These are phyloP conservation scores for Drosophila ohnishii DNA, from an alignment of 1,140 invertebrate species.

Conservation along the genomic window DNA sequence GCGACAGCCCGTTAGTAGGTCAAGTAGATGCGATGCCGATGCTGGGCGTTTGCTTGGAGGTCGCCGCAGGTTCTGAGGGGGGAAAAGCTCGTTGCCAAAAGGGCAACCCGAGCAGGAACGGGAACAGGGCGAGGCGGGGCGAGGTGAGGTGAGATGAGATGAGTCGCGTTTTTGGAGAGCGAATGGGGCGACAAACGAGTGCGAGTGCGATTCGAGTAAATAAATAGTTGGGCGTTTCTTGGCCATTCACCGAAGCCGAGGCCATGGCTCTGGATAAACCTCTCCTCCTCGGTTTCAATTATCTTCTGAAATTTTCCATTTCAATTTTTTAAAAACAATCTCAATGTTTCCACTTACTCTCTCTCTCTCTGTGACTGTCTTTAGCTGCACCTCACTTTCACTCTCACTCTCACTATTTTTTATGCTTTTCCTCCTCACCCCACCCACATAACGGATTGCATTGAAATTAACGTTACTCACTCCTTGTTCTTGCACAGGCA, in stretches of 20 bases:
- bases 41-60: constrained; percentile 69
- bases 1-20: constrained; percentile 78
- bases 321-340: constrained; percentile 30
- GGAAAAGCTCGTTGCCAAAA: constrained; percentile 60
- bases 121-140: constrained; percentile 5
- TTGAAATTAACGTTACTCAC: constrained; percentile 34
- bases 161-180: constrained; percentile 47
- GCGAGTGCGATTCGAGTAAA: constrained; percentile 52
- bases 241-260: constrained; percentile 25
- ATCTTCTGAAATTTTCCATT: constrained; percentile 12
- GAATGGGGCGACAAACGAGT: constrained; percentile 51
- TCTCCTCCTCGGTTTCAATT: constrained; percentile 17
- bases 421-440: constrained; percentile 15
- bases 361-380: constrained; percentile 32
- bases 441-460: constrained; percentile 30
- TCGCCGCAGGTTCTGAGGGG: constrained; percentile 37
- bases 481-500: constrained; percentile 45
- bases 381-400: constrained; percentile 52
- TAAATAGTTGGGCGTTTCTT: constrained; percentile 71
- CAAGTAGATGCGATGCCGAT: constrained; percentile 69
- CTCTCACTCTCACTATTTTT: constrained; percentile 23
- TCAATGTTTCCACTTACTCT: constrained; percentile 34
- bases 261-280: constrained; percentile 31
- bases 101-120: constrained; percentile 40
- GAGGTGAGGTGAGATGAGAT: constrained; percentile 15